Base-by-base conservation (phyloP, 2,888 invertebrate species). In the Caenorhabditis sp. region DNA sequence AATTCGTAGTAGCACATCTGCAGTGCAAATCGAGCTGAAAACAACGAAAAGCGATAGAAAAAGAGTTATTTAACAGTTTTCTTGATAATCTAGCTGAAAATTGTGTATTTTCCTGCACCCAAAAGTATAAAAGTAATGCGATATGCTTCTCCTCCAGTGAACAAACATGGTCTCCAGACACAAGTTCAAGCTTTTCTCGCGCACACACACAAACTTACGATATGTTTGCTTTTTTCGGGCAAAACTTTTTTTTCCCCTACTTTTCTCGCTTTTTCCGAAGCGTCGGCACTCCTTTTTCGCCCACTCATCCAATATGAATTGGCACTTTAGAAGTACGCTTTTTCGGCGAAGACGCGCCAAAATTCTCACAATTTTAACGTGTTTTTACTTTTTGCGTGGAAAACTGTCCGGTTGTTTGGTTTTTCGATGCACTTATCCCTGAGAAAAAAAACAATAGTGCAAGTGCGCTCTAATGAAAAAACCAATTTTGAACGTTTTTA, bases 111-210 rank as follows among this genome's bases (percentile, higher is more conserved):
- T n/a, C n/a, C n/a, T n/a, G n/a, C n/a, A n/a, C n/a, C n/a, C n/a
- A n/a, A n/a, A n/a, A n/a, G n/a, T n/a, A n/a, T n/a, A n/a, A n/a
- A n/a, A n/a, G n/a, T n/a, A n/a, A n/a, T n/a, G n/a, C n/a, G n/a
- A n/a, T n/a, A n/a, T n/a, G n/a, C n/a, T n/a, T n/a, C n/a, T n/a
- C n/a, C n/a, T n/a, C n/a, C n/a, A n/a, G 35, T 66, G 66, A 66
- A 66, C 66, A 66, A 66, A 66, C 53, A 61, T 22, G 22, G 41
- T 63, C 63, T 55, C 55, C 56, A 66, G 35, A 15, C 27, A 63
- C 30, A 48, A 66, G 56, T 56, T 56, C 39, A 56, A 56, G 56
- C 66, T 56, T 65, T 65, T 53, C n/a, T n/a, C n/a, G n/a, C n/a
- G 35, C 35, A 35, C n/a, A 35, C 35, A 13, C 35, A 35, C 35